Percentiles rank a stretch among this genome's conserved stretches.
phyloP scores from a whole-genome alignment of 2,113 vertebrate species.

The Oncorhynchus gorbuscha region DNA sequence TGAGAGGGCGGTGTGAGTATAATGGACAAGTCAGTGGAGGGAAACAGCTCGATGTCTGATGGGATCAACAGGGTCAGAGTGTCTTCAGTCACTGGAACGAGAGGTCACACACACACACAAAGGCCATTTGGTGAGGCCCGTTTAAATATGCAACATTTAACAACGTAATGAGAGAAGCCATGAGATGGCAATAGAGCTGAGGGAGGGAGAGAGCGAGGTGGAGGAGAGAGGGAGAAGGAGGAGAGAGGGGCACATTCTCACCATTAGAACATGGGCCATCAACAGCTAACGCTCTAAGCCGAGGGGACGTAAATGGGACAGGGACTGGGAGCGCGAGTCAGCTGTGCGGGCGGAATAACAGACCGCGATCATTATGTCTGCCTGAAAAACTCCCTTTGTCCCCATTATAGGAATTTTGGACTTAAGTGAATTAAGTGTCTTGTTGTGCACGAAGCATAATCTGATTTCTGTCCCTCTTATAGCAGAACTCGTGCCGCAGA shows the following conservation, averaged over 20 bases:
- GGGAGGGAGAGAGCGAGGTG: neutral
- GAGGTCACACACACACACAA: neutral
- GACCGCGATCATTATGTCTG: constrained; percentile 42
- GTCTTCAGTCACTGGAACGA: neutral
- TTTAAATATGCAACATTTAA: neutral
- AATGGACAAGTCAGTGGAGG: constrained; percentile 52
- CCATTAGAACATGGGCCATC: constrained; percentile 43
- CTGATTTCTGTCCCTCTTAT: constrained; percentile 28
- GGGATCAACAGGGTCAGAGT: neutral
- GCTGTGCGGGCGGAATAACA: constrained; percentile 26
- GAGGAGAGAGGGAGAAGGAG: neutral
- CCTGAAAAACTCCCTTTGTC: constrained; percentile 71
- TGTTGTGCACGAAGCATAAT: constrained; percentile 36
- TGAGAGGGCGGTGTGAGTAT: constrained; percentile 40
- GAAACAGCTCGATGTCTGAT: neutral
- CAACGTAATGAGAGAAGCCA: neutral
- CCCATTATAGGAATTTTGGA: constrained; percentile 44
- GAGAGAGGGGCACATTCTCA: neutral
- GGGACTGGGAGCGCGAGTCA: constrained; percentile 26
- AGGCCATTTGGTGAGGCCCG: neutral
- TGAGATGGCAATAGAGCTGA: neutral
- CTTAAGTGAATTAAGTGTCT: constrained; percentile 67
- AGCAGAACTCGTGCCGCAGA: constrained; percentile 1
- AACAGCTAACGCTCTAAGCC: constrained; percentile 50
- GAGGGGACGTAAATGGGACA: constrained; percentile 71